A percentile compares a stretch with the other conserved stretches of the same genome.
These are phyloP conservation scores for Ophioninae sp. DNA, from an alignment of 2,888 invertebrate genomes.

Conservation along the genomic window DNA sequence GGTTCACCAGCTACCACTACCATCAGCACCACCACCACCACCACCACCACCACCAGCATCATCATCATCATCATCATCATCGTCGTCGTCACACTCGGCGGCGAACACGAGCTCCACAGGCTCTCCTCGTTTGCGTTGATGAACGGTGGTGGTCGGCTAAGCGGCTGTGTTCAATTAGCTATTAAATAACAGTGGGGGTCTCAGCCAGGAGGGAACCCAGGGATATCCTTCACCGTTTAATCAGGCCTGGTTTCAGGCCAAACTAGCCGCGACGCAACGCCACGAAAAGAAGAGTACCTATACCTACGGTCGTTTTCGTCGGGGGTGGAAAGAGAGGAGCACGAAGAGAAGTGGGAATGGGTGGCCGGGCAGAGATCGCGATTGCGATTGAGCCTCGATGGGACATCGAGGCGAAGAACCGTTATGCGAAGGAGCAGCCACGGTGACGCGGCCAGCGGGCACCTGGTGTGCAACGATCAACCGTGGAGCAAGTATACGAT, in stretches of 20 bases:
- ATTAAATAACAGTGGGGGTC: constrained; percentile 68
- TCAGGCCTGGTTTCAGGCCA: constrained; percentile 58
- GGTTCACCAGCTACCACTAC: constrained; percentile 31
- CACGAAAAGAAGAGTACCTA: background rate
- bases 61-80: background rate
- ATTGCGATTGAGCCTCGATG: constrained; percentile 77
- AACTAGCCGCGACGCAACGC: constrained; percentile 48
- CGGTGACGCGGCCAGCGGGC: constrained; percentile 74
- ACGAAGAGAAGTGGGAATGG: constrained; percentile 41
- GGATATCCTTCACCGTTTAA: constrained; percentile 62
- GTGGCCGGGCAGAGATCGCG: constrained; percentile 70
- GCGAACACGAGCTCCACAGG: background rate
- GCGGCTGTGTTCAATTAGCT: constrained; percentile 70
- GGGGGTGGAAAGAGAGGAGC: background rate
- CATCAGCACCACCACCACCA: background rate
- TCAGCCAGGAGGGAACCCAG: constrained; percentile 44
- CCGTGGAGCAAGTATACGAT: constrained; percentile 50
- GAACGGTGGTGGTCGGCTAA: constrained; percentile 58
- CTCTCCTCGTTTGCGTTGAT: constrained; percentile 58
- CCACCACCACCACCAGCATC: background rate
- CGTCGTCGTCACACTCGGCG: background rate
- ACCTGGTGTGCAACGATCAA: constrained; percentile 70
- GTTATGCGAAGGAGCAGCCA: constrained; percentile 69
- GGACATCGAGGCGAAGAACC: constrained; percentile 73
- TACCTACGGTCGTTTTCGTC: no score